Base-by-base conservation (phyloP, 92 coral and sea anemone species). In the Metridium senile region DNA sequence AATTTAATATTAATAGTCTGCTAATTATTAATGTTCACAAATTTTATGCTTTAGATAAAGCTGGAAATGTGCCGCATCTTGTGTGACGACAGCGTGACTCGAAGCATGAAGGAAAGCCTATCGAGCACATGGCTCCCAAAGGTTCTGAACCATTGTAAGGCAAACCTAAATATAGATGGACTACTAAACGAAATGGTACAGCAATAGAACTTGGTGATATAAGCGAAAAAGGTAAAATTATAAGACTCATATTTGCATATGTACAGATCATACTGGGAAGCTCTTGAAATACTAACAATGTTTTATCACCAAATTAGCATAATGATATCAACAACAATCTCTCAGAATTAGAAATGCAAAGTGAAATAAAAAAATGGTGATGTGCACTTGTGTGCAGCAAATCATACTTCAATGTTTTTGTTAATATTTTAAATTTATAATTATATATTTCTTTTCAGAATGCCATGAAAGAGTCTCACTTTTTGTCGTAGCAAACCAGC, bases 361-460 rank as follows among this genome's bases (percentile, higher is more conserved):
- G n/a, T n/a, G n/a, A n/a, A n/a, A n/a, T n/a, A n/a, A n/a, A n/a
- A n/a, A n/a, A n/a, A n/a, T n/a, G n/a, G n/a, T n/a, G n/a, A n/a
- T n/a, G 51, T 7, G 16, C 16, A 45, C 16, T 45, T 45, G 16
- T 45, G 51, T 45, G 51, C 51, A n/a, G n/a, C 16, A 7, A 16
- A 45, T 45, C 7, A 45, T 7, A 7, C 9, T 45, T 16, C 16
- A 45, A 7, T 45, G 16, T 45, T 45, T 7, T 45, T 45, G 16
- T 7, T 45, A 45, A 16, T 45, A 45, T 7, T 45, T 45, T 7
- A 45, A 7, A 31, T 17, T 58, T 9, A n/a, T n/a, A n/a, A n/a
- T n/a, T n/a, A n/a, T n/a, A n/a, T 59, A 28, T 74, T 74, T 23
- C 56, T 26, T 74, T 74, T 74, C 58, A 74, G 79, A 74, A 74